Conservation (phyloP, 2,888 invertebrate species). For the Drosophila infuscata region DNA sequence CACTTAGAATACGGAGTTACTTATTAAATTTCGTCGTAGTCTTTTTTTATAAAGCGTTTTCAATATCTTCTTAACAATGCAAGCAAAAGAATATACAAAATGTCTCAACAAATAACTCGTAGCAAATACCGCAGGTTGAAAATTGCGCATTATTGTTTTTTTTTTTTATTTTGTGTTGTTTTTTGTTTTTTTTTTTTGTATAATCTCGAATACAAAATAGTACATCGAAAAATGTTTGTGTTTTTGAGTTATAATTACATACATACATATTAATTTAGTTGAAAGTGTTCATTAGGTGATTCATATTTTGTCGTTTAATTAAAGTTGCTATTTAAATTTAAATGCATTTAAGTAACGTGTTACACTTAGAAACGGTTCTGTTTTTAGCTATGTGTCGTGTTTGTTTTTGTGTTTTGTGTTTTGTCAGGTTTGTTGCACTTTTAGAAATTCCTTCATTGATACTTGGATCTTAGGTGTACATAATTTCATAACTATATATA, state of each 20-base stretch:
- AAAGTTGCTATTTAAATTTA: conserved; percentile 70
- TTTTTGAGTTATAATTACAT: conserved; percentile 40
- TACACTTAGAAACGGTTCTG: conserved; percentile 60
- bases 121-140: conserved; percentile 58
- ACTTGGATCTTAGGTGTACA: conserved; percentile 49
- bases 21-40: conserved; percentile 51
- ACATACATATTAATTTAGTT: conserved; percentile 53
- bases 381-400: conserved; percentile 46
- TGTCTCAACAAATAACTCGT: conserved; percentile 56
- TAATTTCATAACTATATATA: conserved; percentile 65
- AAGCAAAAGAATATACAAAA: conserved; percentile 67
- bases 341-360: conserved; percentile 80
- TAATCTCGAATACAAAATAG: conserved; percentile 74
- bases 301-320: conserved; percentile 36
- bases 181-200: conserved; percentile 45
- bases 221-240: conserved; percentile 64
- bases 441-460: conserved; percentile 59
- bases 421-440: conserved; percentile 57
- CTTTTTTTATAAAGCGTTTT: conserved; percentile 66
- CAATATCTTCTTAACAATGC: conserved; percentile 37
- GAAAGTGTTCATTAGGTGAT: conserved; percentile 53
- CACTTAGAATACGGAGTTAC: conserved; percentile 30
- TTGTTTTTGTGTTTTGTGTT: conserved; percentile 38
- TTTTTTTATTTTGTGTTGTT: conserved; percentile 34
- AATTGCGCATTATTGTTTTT: conserved; percentile 20